A percentile compares a stretch with the other conserved stretches of the same genome.
Evolutionary conservation across 2,888 invertebrate species (phyloP).

Genomic region (Cerceris rybyensis): DNA sequence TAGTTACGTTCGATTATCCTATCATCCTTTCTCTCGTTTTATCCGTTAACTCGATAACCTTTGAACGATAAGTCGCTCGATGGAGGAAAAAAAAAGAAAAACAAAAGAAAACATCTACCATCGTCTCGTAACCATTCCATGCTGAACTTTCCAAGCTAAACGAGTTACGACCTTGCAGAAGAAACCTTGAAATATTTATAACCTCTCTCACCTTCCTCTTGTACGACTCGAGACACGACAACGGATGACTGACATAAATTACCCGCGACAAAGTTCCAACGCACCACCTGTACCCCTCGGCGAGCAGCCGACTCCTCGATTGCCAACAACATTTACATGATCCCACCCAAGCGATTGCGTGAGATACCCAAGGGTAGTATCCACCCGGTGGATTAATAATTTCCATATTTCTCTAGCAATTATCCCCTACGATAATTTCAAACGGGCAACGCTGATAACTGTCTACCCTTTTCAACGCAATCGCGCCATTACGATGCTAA

Average conservation of each 20-base stretch:
- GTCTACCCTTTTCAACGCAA: slow-evolving; percentile 58
- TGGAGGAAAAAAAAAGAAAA: background rate
- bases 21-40: no score
- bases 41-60: background rate
- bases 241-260: slow-evolving; percentile 42
- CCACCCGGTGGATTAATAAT: slow-evolving; percentile 56
- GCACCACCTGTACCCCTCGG: slow-evolving; percentile 21
- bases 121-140: no score
- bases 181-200: slow-evolving; percentile 36
- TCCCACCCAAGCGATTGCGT: slow-evolving; percentile 42
- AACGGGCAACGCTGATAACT: slow-evolving; percentile 53
- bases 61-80: background rate
- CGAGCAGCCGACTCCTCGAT: slow-evolving; percentile 11
- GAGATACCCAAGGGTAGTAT: slow-evolving; percentile 21
- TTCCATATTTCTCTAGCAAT: slow-evolving; percentile 56
- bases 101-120: no score
- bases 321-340: slow-evolving; percentile 34
- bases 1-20: no score
- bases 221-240: background rate
- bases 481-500: slow-evolving; percentile 59
- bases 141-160: background rate
- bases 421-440: slow-evolving; percentile 49
- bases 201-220: background rate
- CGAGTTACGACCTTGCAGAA: slow-evolving; percentile 1
- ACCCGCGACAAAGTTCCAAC: slow-evolving; percentile 35